Conservation (phyloP, 2,797 vertebrate genomes). For the Mormyrus hasselquistii region DNA sequence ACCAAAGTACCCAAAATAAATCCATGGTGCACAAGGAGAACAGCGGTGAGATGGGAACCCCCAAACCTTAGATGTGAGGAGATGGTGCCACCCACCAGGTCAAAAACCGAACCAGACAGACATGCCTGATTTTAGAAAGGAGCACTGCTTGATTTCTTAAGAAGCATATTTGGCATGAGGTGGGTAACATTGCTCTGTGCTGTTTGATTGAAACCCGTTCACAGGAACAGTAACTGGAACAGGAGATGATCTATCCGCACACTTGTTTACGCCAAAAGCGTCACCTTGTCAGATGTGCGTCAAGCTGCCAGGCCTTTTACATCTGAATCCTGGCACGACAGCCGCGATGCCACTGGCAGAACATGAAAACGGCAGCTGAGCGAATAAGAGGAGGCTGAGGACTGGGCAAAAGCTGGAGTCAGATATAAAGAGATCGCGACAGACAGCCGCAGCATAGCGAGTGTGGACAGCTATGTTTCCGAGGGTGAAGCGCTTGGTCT, state of each 20-base stretch:
- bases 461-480: not conserved
- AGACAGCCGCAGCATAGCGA: not conserved
- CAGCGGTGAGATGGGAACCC: not conserved
- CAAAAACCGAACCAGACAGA: not conserved
- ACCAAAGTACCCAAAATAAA: not conserved
- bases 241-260: not conserved
- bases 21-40: not conserved
- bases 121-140: not conserved
- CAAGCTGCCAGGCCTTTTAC: not conserved
- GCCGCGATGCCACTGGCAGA: not conserved
- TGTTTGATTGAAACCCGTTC: not conserved
- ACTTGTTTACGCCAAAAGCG: not conserved
- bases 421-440: not conserved
- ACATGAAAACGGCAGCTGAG: not conserved
- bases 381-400: not conserved
- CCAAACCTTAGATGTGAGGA: not conserved
- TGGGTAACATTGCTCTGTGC: not conserved
- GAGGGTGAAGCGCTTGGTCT: slow-evolving; percentile 19
- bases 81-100: not conserved
- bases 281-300: not conserved
- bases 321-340: not conserved
- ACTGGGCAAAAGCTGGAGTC: not conserved
- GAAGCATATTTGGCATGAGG: not conserved
- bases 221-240: not conserved
- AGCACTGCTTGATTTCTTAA: not conserved